A percentile compares a stretch with the other conserved stretches of the same genome.
Evolutionary conservation across 2,797 vertebrate species (phyloP).

Genomic region (Manis pentadactyla): DNA sequence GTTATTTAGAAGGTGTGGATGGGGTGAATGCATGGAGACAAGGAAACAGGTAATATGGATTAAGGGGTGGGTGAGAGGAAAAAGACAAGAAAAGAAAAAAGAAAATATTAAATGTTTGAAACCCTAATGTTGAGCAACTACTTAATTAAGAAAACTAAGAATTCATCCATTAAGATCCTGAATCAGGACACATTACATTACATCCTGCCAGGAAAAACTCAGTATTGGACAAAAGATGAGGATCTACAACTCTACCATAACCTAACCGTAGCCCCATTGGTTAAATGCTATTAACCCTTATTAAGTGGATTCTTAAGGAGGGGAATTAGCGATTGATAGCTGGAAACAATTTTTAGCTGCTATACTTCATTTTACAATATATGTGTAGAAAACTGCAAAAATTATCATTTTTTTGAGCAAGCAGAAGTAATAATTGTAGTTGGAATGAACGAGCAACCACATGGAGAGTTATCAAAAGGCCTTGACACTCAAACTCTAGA

Average conservation of each 20-base stretch:
- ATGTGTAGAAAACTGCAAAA: background rate
- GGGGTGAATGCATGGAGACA: too few species aligned
- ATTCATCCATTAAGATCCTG: background rate
- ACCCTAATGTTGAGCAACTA: background rate
- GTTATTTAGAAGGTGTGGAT: background rate
- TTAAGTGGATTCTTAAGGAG: background rate
- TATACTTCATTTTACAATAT: background rate
- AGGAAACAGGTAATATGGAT: background rate
- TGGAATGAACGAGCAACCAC: background rate
- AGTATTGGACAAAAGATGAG: background rate
- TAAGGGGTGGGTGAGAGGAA: background rate
- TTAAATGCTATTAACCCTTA: background rate
- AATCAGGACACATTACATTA: background rate
- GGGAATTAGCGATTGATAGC: background rate
- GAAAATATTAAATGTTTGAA: background rate
- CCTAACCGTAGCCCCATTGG: background rate
- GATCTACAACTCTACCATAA: background rate
- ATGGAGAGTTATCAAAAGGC: background rate
- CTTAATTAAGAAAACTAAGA: background rate
- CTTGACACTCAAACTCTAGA: background rate
- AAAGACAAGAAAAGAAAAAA: background rate
- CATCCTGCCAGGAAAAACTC: background rate
- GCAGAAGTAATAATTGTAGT: background rate
- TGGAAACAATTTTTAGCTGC: background rate
- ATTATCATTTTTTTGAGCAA: background rate